Conservation (phyloP, 1,140 invertebrate species). For the Sinella curviseta region DNA sequence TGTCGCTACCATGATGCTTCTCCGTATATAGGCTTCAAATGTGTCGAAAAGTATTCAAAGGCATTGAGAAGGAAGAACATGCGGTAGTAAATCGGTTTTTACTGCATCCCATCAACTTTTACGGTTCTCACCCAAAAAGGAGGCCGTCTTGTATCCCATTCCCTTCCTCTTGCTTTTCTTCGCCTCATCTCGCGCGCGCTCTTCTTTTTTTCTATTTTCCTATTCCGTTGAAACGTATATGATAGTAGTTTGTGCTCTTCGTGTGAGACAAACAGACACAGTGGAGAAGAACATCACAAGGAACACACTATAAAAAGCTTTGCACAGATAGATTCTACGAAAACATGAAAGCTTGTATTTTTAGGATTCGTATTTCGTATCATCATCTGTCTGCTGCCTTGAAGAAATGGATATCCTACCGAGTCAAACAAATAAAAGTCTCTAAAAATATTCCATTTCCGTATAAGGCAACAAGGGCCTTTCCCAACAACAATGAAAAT, state of each 20-base stretch:
- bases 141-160: neutral
- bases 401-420: neutral
- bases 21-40: neutral
- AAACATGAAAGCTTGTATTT: too few species aligned
- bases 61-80: slow-evolving; percentile 26
- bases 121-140: slow-evolving; percentile 31
- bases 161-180: neutral
- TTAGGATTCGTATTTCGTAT: too few species aligned
- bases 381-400: too few species aligned
- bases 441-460: neutral
- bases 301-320: too few species aligned
- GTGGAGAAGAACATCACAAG: too few species aligned
- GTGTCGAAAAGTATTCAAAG: slow-evolving; percentile 24
- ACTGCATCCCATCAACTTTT: slow-evolving; percentile 41
- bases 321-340: too few species aligned
- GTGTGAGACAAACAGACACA: too few species aligned
- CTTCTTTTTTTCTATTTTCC: neutral
- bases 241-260: neutral
- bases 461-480: neutral
- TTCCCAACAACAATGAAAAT: neutral
- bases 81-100: slow-evolving; percentile 40
- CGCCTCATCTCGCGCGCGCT: neutral
- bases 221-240: neutral
- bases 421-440: neutral
- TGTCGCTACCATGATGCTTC: neutral